Evolutionary conservation across 2,888 invertebrate genomes (phyloP), one percentile per base, ranked within the genome.

Genomic region (Sisyra terminalis): DNA sequence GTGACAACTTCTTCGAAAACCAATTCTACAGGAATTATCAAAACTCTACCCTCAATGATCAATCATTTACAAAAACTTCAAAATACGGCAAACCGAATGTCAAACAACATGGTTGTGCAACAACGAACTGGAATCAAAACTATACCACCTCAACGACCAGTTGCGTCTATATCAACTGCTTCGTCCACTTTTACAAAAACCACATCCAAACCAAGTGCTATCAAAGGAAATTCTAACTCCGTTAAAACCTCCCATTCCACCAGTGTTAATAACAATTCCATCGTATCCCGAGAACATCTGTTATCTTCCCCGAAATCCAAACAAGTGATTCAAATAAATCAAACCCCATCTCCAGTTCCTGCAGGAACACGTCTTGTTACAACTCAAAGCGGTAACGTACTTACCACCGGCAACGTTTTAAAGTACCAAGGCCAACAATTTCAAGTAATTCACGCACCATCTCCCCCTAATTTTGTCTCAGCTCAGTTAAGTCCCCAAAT

Each of bases 101-200:
- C 17, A 14, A 43, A 38, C 30, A 43, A 43, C 17, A 30, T 43
- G 14, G 38, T 43, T n/a, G 38, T 43, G 10, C 43, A 37, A 38
- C 43, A 43, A 44, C 57, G 57, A 2, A 50, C 55, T 3, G 61
- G 61, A 11, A 47, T 63, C 39, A 50, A 59, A 40, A 63, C 63
- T 2, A 59, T 63, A 45, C 61, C 63, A 9, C 60, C 63, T 1
- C 63, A 63, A 46, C 48, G 58, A 31, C 50, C 57, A 3, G 24
- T 24, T 7, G 7, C 24, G 24, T 24, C 24, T 3, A n/a, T n/a
- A n/a, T n/a, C n/a, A n/a, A 24, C 9, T 11, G n/a, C 15, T 38
- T 16, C 9, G n/a, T n/a, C 4, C 16, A 11, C 38, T 16, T 11
- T 38, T 17, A 14, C 15, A 16, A 11, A 8, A 15, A n/a, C 37